These are phyloP conservation scores for Melieria picta DNA, from an alignment of 2,888 invertebrate genomes.

Conservation along the genomic window DNA sequence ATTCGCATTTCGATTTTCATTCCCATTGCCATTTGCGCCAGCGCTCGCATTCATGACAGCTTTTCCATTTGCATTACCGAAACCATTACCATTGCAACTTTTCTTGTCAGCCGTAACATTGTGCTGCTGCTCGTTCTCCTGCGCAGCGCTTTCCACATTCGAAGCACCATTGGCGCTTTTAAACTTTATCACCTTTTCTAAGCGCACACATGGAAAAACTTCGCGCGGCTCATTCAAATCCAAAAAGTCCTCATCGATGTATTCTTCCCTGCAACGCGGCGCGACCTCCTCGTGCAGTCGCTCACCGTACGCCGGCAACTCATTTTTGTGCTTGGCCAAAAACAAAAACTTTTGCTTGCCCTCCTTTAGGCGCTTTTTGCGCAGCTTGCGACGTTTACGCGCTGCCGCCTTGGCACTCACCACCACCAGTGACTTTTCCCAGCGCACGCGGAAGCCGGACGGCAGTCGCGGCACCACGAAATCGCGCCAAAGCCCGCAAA, in stretches of 20 bases:
- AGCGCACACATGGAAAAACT: constrained; percentile 55
- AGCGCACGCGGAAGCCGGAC: constrained; percentile 59
- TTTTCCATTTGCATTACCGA: neutral
- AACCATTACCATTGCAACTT: neutral
- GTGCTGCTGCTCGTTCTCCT: neutral
- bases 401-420: constrained; percentile 33
- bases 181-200: constrained; percentile 59
- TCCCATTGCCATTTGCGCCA: constrained; percentile 7
- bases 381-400: constrained; percentile 21
- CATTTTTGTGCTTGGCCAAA: constrained; percentile 50
- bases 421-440: constrained; percentile 42
- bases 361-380: constrained; percentile 30
- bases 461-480: constrained; percentile 64
- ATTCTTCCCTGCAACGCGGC: constrained; percentile 30
- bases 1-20: constrained; percentile 21
- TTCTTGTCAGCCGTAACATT: neutral
- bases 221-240: constrained; percentile 59
- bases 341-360: constrained; percentile 47
- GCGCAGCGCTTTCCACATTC: neutral
- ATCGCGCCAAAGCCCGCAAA: constrained; percentile 60
- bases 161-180: constrained; percentile 23
- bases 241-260: constrained; percentile 55
- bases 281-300: neutral
- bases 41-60: no score
- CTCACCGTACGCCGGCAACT: neutral